Evolutionary conservation across 2,113 vertebrate genomes (phyloP).

Genomic region (Hiodon tergisus): DNA sequence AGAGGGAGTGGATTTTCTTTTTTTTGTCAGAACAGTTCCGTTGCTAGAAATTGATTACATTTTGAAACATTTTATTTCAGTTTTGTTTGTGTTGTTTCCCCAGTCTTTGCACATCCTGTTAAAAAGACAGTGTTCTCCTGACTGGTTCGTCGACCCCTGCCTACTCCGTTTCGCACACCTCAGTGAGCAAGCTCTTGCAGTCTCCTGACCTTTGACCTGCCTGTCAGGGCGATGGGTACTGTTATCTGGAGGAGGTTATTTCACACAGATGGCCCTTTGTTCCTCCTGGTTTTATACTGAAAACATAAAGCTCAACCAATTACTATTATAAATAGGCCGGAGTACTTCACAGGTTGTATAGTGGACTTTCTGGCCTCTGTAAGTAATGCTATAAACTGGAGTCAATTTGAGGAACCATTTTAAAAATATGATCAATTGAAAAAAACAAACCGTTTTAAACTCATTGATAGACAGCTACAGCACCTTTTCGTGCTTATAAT

Average conservation of each 20-base stretch:
- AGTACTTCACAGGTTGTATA: conserved; percentile 2
- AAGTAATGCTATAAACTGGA: neutral
- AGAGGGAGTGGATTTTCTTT: too few relatives aligned
- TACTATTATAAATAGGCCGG: conserved; percentile 20
- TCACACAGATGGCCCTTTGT: conserved; percentile 49
- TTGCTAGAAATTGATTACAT: too few relatives aligned
- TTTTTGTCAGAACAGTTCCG: too few relatives aligned
- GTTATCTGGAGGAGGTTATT: conserved; percentile 58
- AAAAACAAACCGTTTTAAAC: too few relatives aligned
- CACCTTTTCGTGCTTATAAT: too few relatives aligned
- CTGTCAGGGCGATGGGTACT: conserved; percentile 64
- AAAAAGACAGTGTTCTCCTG: neutral
- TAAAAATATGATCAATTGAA: too few relatives aligned
- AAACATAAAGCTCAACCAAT: conserved; percentile 20
- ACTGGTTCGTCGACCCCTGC: conserved; percentile 42
- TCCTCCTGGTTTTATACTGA: conserved; percentile 39
- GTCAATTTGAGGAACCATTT: neutral
- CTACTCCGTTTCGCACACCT: conserved; percentile 55
- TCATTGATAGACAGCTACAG: too few relatives aligned
- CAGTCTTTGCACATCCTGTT: too few relatives aligned
- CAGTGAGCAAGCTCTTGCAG: conserved; percentile 50
- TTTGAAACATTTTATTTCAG: too few relatives aligned
- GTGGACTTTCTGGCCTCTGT: neutral
- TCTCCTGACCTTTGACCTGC: conserved; percentile 53
- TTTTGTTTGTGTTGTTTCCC: too few relatives aligned